Conservation (phyloP, 35 echinoderm and acorn worm genomes). For the Eucidaris tribuloides region DNA sequence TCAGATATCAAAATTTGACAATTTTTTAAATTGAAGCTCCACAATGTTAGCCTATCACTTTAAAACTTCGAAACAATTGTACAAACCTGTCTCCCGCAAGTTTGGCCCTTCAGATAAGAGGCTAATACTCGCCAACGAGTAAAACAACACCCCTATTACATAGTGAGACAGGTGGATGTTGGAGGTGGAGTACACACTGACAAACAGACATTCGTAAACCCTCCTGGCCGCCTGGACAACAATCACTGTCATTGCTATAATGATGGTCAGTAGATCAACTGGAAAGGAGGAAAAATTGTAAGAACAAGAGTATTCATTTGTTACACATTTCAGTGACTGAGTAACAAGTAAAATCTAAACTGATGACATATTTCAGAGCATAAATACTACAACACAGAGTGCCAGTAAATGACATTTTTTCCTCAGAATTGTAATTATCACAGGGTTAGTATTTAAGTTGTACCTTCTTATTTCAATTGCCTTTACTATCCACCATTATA, state of each 20-base stretch:
- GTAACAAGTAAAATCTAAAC: too few relatives aligned
- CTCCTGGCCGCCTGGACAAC: conserved; percentile 66
- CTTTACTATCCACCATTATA: too few relatives aligned
- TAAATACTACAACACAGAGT: too few relatives aligned
- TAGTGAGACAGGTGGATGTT: conserved; percentile 91
- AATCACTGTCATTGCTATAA: conserved; percentile 53
- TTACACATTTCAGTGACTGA: too few relatives aligned
- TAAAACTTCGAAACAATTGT: background rate
- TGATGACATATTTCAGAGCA: too few relatives aligned
- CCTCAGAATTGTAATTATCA: too few relatives aligned
- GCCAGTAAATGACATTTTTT: too few relatives aligned
- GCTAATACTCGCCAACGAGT: conserved; percentile 49
- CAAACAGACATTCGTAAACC: conserved; percentile 66
- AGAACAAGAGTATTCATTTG: background rate
- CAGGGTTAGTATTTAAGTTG: too few relatives aligned
- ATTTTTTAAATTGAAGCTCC: too few relatives aligned
- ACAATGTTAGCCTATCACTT: too few relatives aligned
- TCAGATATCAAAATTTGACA: too few relatives aligned
- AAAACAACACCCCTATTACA: conserved; percentile 65
- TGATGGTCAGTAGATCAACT: conserved; percentile 57
- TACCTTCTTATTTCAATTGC: too few relatives aligned
- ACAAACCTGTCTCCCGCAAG: conserved; percentile 42
- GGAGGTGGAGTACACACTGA: conserved; percentile 79
- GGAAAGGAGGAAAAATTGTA: background rate
- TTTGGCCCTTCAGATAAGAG: conserved; percentile 75